These are phyloP conservation scores for Mesaphorura yosii DNA, from an alignment of 1,140 invertebrate species.

Conservation along the genomic window DNA sequence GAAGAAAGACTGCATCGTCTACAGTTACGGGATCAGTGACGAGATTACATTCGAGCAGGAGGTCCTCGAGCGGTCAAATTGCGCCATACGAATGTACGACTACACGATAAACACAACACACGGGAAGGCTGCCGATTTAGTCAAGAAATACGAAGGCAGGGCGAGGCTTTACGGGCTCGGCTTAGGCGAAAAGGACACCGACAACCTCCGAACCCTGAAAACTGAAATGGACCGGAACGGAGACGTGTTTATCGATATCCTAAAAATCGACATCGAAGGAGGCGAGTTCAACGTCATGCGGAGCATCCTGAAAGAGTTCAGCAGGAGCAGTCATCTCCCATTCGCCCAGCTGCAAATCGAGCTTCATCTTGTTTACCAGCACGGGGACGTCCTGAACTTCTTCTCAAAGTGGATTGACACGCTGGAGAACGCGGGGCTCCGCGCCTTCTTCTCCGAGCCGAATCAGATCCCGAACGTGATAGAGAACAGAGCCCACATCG, in stretches of 20 bases:
- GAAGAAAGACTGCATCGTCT: slow-evolving; percentile 7
- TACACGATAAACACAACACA: neutral
- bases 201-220: neutral
- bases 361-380: neutral
- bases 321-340: neutral
- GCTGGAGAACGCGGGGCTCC: neutral
- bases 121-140: neutral
- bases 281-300: neutral
- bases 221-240: slow-evolving; percentile 7
- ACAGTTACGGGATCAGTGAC: slow-evolving; percentile 12
- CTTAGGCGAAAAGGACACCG: neutral
- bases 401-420: neutral
- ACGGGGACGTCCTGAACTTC: neutral
- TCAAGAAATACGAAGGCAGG: neutral
- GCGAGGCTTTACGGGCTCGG: neutral
- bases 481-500: neutral
- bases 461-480: neutral
- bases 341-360: slow-evolving; percentile 11
- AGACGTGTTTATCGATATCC: slow-evolving; percentile 10
- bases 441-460: neutral
- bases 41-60: slow-evolving; percentile 17
- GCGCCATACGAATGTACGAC: slow-evolving; percentile 7
- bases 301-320: neutral
- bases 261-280: slow-evolving; percentile 19
- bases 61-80: slow-evolving; percentile 10